A percentile compares a stretch with the other conserved stretches of the same genome.
phyloP scores from a whole-genome alignment of 2,797 vertebrate species.

The Acridotheres tristis region DNA sequence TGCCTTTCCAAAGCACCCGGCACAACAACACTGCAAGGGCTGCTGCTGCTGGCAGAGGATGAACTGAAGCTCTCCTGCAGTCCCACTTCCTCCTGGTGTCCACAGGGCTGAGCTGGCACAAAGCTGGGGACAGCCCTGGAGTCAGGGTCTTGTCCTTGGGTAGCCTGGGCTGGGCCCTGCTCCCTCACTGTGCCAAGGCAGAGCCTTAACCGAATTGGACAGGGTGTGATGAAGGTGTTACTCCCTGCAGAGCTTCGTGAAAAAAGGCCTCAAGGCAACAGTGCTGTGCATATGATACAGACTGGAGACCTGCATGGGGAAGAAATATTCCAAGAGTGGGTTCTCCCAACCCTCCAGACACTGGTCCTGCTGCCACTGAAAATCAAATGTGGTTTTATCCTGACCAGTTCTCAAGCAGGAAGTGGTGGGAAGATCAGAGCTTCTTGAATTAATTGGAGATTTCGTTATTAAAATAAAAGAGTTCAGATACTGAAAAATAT shows the following conservation, averaged over 20 bases:
- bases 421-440: background rate
- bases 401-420: background rate
- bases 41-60: background rate
- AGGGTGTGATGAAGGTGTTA: background rate
- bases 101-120: background rate
- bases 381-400: background rate
- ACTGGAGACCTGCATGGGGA: background rate
- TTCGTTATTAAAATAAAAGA: background rate
- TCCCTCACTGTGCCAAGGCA: accelerated
- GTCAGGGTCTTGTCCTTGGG: background rate
- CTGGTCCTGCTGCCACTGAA: background rate
- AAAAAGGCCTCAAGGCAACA: background rate
- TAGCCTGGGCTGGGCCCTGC: background rate
- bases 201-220: background rate
- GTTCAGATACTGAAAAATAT: background rate
- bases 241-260: background rate
- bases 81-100: background rate
- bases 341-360: background rate
- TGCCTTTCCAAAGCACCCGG: background rate
- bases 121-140: background rate
- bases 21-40: background rate
- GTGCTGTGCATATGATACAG: background rate
- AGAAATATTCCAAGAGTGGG: background rate
- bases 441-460: background rate
- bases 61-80: background rate